Base-by-base conservation (phyloP, 1,140 invertebrate species). In the Zaprionus ornatus region DNA sequence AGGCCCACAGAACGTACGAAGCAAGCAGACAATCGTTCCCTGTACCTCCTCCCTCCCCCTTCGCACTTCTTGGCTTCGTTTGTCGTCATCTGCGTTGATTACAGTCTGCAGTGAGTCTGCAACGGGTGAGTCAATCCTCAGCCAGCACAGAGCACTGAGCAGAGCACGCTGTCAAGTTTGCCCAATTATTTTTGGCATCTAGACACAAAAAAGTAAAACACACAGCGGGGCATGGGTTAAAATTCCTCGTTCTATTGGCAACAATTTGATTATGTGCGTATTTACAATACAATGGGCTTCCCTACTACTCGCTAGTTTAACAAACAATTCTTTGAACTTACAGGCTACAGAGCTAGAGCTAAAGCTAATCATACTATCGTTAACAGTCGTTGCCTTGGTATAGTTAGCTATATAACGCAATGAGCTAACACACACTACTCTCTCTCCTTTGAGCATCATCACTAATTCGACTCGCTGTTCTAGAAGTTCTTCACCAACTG, bases 271-370 rank as follows among this genome's bases (percentile, higher is more conserved):
- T 88, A 78, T 37, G 35, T 77, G 15, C 64, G 56, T 77, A 71
- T 74, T 63, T 67, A 73, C 63, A 73, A 73, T 67, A 73, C 63
- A 73, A 73, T 66, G 32, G 48, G 37, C 42, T 42, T 32, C 21
- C 60, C 60, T 55, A 68, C 56, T 32, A 32, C 29, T 32, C 29
- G 68, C 40, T 67, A 60, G 21, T 29, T 65, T 17, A 67, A 73
- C 64, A 88, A 45, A 88, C 84, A 88, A 83, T 78, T 77, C 45
- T 75, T 80, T 88, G 71, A 69, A 80, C 84, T 87, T 83, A 88
- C 66, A 59, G 66, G 70, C 84, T 87, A 87, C 50, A 59, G 74
- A 74, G 72, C 71, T 82, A 79, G 63, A 37, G 50, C 40, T 67
- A 55, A 57, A 45, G 21, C 27, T 66, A 56, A 45, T 66, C 17